phyloP scores from a whole-genome alignment of 2,797 vertebrate species.

The Paguma larvata region DNA sequence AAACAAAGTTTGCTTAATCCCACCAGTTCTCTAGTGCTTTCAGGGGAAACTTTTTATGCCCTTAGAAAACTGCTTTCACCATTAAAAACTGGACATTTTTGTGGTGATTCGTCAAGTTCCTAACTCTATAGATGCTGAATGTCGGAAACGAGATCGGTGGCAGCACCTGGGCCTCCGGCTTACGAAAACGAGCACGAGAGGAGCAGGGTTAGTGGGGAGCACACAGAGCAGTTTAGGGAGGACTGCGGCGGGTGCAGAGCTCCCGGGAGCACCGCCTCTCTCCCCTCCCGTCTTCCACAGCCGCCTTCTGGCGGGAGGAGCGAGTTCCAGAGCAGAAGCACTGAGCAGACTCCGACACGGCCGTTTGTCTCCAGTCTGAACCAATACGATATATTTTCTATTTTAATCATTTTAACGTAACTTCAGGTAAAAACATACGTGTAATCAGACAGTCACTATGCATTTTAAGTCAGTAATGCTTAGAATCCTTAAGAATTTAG shows the following conservation, averaged over 20 bases:
- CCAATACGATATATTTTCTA: background rate
- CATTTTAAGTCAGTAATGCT: background rate
- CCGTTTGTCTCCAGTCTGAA: conserved; percentile 58
- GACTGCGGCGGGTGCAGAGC: too few species aligned
- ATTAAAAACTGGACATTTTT: conserved; percentile 9
- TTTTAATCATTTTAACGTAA: background rate
- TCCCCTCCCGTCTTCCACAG: background rate
- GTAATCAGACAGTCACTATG: background rate
- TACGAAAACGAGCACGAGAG: background rate
- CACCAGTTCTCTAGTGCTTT: background rate
- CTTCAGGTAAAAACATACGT: background rate
- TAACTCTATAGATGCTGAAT: background rate
- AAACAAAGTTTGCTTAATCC: background rate
- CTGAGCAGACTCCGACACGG: background rate
- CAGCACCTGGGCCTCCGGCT: background rate
- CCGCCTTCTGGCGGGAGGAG: conserved; percentile 40
- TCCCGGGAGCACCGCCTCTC: too few species aligned
- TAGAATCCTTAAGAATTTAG: background rate
- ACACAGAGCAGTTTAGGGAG: background rate
- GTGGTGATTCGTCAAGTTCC: conserved; percentile 19
- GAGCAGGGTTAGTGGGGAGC: background rate
- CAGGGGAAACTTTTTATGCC: background rate
- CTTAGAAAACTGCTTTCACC: background rate
- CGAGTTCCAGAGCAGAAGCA: conserved; percentile 29
- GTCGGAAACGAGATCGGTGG: background rate